A percentile compares a stretch with the other conserved stretches of the same genome.
Conservation (phyloP, 1,140 invertebrate species). For the Heliconius melpomene region DNA sequence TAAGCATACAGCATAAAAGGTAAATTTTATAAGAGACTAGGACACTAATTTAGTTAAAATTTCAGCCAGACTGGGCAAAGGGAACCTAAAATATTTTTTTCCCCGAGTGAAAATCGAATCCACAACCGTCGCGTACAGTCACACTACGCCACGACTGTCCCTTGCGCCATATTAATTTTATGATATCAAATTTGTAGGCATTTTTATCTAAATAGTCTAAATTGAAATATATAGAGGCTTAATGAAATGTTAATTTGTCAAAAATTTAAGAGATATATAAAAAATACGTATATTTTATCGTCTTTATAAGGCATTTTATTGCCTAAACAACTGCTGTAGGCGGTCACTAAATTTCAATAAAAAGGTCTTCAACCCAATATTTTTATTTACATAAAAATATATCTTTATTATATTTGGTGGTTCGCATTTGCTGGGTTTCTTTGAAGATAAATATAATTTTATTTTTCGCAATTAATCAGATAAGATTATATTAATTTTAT, state of each 20-base stretch:
- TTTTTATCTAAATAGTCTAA: background rate
- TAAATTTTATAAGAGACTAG: background rate
- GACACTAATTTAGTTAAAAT: no score
- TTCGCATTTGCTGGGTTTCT: no score
- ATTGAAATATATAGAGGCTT: background rate
- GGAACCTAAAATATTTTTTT: no score
- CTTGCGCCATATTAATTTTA: background rate
- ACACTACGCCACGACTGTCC: no score
- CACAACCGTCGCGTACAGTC: no score
- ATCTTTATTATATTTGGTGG: background rate
- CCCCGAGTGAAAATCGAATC: no score
- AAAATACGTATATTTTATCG: background rate
- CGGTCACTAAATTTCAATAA: slow-evolving; percentile 14
- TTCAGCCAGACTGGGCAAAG: no score
- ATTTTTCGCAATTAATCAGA: no score
- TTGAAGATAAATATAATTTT: no score
- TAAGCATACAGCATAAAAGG: slow-evolving; percentile 1
- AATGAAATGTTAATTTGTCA: slow-evolving; percentile 21
- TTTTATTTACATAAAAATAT: background rate
- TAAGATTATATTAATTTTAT: no score
- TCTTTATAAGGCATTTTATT: slow-evolving; percentile 12
- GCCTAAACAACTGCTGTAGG: slow-evolving; percentile 9
- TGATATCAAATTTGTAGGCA: background rate
- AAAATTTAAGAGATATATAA: background rate
- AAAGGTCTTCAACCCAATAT: slow-evolving; percentile 26